Base-by-base conservation (phyloP, 2,888 invertebrate genomes). In the Drosophila subsilvestris region DNA sequence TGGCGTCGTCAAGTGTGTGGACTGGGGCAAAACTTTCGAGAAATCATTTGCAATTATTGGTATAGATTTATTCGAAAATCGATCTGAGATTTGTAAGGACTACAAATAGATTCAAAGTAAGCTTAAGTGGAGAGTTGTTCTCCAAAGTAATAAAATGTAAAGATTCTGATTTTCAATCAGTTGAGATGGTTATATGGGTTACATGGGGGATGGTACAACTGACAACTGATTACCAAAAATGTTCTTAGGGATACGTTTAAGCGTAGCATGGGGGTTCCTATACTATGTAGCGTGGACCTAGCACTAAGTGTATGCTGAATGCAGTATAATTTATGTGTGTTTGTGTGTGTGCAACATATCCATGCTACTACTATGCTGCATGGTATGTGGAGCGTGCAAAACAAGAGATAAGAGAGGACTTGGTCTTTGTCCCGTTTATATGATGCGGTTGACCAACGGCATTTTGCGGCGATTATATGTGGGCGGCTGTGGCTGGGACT, bases 391-490 rank as follows among this genome's bases (percentile, higher is more conserved):
- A 2, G 22, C 37, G 20, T 53, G 37, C 37, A 53, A 32, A 32
- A 12, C 32, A 32, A 32, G 27, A 32, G 32, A 32, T 5, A 1
- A 12, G 12, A 5, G 37, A n/a, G n/a, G 14, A 18, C 10, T 55
- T 8, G 55, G 44, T 49, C 47, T 53, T 49, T 18, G 20, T 37
- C 59, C 43, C 48, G n/a, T 62, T 87, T 91, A 92, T 59, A 91
- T 91, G 79, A 92, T 92, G 70, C 93, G 89, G 91, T 94, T 94
- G 63, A 94, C 94, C 79, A 94, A 93, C 59, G 94, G 94, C 83
- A 94, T 94, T 92, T 94, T 94, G 79, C 94, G 93, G 78, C 94
- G 92, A 90, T 93, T 94, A 9, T 94, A 93, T 93, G 94, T 77
- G 78, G 75, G 74, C 27, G 62, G 73, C 27, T 76, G 76, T 25